Evolutionary conservation across 2,113 vertebrate species (phyloP).

Genomic region (Bubalus kerabau): DNA sequence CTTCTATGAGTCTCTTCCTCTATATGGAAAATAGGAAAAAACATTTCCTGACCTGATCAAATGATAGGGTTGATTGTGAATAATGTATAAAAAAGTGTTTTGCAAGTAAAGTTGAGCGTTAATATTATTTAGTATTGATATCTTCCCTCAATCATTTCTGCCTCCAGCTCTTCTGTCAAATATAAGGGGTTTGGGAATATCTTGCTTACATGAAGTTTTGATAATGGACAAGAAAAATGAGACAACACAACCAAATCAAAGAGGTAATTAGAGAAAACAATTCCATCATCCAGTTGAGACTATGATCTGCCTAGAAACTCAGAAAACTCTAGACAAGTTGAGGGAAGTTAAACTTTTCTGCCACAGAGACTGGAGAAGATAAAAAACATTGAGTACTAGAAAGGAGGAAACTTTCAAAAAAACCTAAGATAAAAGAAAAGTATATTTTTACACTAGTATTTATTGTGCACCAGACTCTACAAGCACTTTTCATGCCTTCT

Average conservation of each 20-base stretch:
- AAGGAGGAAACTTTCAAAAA: not conserved
- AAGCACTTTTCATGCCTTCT: not conserved
- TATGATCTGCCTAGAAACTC: not conserved
- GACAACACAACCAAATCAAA: not conserved
- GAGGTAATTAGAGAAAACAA: not conserved
- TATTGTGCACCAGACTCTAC: not conserved
- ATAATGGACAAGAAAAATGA: not conserved
- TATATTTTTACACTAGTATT: not conserved
- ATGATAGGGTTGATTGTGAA: not conserved
- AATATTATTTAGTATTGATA: conserved; percentile 25
- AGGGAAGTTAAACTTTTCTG: not conserved
- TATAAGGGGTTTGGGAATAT: not conserved
- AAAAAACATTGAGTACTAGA: not conserved
- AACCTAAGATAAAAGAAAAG: not conserved
- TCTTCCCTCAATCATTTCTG: not conserved
- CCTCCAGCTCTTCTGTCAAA: not conserved
- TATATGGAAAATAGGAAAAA: not conserved
- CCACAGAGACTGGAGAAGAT: not conserved
- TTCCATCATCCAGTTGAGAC: not conserved
- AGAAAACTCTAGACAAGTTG: not conserved
- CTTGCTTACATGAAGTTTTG: not conserved
- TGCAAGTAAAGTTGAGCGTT: not conserved
- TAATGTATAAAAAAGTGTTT: conserved; percentile 12
- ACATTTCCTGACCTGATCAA: not conserved
- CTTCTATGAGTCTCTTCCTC: not conserved